These are phyloP conservation scores for Amphiura filiformis DNA, from an alignment of 35 echinoderm and acorn worm genomes.

Conservation along the genomic window DNA sequence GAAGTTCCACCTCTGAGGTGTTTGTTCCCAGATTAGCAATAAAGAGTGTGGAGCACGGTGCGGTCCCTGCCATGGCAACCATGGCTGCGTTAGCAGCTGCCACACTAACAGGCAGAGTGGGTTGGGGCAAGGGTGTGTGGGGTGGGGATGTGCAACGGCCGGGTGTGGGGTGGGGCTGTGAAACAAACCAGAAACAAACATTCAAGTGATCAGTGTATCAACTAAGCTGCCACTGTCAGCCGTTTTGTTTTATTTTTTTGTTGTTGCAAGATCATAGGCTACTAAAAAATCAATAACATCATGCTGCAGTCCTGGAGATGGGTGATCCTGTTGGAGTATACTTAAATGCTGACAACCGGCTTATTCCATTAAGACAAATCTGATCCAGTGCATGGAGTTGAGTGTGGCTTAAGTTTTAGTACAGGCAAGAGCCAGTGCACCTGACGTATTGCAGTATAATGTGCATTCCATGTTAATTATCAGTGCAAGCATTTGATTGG, in stretches of 20 bases:
- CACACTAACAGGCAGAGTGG: constrained; percentile 89
- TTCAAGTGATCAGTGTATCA: constrained; percentile 19
- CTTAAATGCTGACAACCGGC: no score
- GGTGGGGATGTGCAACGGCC: constrained; percentile 90
- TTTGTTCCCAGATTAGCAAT: constrained; percentile 96
- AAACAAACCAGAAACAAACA: constrained; percentile 70
- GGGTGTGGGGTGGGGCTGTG: constrained; percentile 98
- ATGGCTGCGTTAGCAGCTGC: constrained; percentile 90
- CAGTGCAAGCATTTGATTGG: no score
- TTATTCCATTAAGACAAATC: no score
- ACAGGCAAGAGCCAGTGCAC: no score
- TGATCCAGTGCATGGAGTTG: no score
- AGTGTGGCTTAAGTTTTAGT: no score
- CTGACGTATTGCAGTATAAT: no score
- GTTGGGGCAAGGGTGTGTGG: constrained; percentile 95
- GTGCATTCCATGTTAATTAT: no score
- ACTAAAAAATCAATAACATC: neutral
- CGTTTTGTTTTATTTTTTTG: neutral
- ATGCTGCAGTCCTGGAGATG: neutral
- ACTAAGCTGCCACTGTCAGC: constrained; percentile 1
- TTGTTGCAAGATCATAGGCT: constrained; percentile 6
- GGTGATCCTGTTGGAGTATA: neutral
- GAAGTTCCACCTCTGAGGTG: constrained; percentile 90
- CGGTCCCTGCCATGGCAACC: constrained; percentile 84
- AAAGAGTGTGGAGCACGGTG: constrained; percentile 98